Percentiles rank a stretch among this genome's conserved stretches.
Conservation (phyloP, 2,113 vertebrate genomes). For the Gymnarchus niloticus region DNA sequence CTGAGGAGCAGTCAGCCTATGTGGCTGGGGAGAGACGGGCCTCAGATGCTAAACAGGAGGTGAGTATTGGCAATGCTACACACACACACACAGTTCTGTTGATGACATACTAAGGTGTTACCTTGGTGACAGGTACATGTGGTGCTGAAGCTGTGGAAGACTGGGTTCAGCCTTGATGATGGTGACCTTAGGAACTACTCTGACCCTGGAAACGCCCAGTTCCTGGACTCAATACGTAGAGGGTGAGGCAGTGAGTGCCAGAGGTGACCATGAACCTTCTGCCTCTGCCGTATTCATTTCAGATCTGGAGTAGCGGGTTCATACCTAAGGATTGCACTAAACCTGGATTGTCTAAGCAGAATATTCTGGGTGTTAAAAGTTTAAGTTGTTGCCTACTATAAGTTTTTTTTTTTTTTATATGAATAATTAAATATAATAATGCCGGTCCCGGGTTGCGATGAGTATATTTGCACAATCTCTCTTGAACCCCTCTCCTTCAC, state of each 20-base stretch:
- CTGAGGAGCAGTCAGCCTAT: conserved; percentile 86
- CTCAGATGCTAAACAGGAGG: conserved; percentile 73
- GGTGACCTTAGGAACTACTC: conserved; percentile 90
- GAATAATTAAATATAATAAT: background rate
- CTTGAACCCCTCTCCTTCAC: conserved; percentile 17
- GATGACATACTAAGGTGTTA: background rate
- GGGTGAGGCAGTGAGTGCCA: conserved; percentile 61
- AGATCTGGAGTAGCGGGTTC: background rate
- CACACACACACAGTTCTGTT: background rate
- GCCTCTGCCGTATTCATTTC: background rate
- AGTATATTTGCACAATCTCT: background rate
- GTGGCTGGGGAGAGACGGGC: conserved; percentile 74
- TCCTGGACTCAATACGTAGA: conserved; percentile 90
- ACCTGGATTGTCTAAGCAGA: background rate
- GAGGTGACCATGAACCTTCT: background rate
- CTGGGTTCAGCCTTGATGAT: conserved; percentile 86
- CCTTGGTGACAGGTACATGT: conserved; percentile 74
- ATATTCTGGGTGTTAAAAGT: background rate
- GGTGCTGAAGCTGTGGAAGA: conserved; percentile 95
- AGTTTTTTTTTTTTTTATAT: background rate
- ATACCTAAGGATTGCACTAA: background rate
- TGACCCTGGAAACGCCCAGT: conserved; percentile 86
- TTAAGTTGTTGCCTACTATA: background rate
- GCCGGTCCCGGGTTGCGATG: background rate
- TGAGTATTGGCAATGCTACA: conserved; percentile 57